phyloP scores from a whole-genome alignment of 1,140 invertebrate genomes.

The Brachionus rubens region DNA sequence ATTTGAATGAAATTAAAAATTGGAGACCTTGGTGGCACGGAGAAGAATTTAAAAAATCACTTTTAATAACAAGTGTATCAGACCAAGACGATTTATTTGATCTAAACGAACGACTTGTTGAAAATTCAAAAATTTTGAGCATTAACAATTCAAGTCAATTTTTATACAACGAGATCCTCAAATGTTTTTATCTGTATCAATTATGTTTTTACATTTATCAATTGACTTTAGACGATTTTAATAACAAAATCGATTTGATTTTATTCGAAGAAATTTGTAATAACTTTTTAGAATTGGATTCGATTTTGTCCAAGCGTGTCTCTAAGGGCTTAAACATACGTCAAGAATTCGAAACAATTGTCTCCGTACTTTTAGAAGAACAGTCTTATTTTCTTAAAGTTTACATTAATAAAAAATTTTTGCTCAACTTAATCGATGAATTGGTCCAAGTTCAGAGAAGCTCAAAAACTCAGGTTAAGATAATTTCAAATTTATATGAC shows the following conservation, averaged over 20 bases:
- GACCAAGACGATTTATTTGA: not conserved
- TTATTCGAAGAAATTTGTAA: conserved; percentile 7
- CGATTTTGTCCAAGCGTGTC: not conserved
- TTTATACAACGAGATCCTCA: conserved; percentile 3
- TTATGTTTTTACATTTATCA: conserved; percentile 4
- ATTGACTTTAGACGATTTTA: conserved; percentile 5
- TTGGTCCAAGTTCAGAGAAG: not conserved
- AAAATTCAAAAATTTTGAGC: not conserved
- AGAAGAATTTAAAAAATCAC: not conserved
- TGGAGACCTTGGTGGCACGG: conserved; percentile 33
- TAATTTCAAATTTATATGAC: conserved; percentile 32
- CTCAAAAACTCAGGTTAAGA: not conserved
- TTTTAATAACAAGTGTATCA: not conserved
- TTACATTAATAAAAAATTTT: conserved; percentile 26
- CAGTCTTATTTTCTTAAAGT: not conserved
- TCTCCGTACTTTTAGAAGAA: not conserved
- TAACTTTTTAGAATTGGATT: not conserved
- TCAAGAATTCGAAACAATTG: not conserved
- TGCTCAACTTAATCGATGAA: conserved; percentile 20
- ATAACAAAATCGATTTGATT: not conserved
- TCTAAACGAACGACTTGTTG: not conserved
- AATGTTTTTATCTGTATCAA: not conserved
- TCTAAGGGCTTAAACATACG: not conserved
- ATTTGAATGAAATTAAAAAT: not conserved
- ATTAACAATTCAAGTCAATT: not conserved